phyloP scores from a whole-genome alignment of 1,140 invertebrate species.

The Meteorus sp. region DNA sequence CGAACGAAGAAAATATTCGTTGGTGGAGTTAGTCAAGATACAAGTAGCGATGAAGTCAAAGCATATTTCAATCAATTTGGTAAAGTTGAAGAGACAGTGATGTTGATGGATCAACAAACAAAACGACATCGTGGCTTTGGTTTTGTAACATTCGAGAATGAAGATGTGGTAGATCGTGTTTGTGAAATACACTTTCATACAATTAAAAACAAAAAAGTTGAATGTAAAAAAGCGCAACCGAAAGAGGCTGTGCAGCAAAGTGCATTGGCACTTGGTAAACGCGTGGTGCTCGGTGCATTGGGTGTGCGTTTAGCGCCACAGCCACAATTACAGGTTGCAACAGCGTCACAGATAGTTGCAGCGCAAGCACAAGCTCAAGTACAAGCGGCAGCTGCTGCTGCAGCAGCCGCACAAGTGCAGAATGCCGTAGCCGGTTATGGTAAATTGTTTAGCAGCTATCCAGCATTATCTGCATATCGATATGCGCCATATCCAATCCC shows the following conservation, averaged over 20 bases:
- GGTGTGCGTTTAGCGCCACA: conserved; percentile 68
- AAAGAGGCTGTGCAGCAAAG: conserved; percentile 83
- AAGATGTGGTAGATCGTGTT: conserved; percentile 87
- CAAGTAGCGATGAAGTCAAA: conserved; percentile 87
- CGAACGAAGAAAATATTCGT: conserved; percentile 93
- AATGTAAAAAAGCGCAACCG: conserved; percentile 91
- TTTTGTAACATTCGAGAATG: conserved; percentile 90
- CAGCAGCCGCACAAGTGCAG: conserved; percentile 65
- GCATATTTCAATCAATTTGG: conserved; percentile 91
- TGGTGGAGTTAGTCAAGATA: conserved; percentile 88
- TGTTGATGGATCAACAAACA: conserved; percentile 94
- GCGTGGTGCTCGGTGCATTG: conserved; percentile 70
- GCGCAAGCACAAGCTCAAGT: conserved; percentile 63
- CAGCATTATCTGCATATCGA: conserved; percentile 68
- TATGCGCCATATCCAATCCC: conserved; percentile 73
- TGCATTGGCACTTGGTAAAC: conserved; percentile 72
- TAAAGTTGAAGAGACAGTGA: conserved; percentile 88
- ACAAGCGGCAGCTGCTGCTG: conserved; percentile 61
- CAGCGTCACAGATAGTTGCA: conserved; percentile 60
- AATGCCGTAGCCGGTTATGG: conserved; percentile 68
- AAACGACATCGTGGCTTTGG: conserved; percentile 89
- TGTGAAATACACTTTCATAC: conserved; percentile 93
- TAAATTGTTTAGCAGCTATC: conserved; percentile 64
- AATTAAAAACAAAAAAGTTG: conserved; percentile 91
- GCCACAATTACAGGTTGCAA: conserved; percentile 59